Percentiles rank a stretch among this genome's conserved stretches.
Conservation (phyloP, 2,797 vertebrate genomes). For the Brotogeris chrysoptera region DNA sequence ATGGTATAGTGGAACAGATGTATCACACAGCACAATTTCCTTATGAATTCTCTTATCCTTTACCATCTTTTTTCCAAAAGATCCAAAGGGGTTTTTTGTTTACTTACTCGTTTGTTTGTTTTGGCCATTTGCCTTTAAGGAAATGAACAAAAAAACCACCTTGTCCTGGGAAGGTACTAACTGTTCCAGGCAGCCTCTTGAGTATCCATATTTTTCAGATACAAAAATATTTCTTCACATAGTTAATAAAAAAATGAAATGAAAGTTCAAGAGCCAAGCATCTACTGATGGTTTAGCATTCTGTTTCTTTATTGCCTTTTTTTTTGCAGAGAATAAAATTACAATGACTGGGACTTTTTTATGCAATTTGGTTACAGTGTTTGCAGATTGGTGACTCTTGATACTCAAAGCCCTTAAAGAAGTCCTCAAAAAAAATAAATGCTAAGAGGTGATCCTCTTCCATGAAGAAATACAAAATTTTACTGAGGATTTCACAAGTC, state of each 20-base stretch:
- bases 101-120: background rate
- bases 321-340: background rate
- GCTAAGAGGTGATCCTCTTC: background rate
- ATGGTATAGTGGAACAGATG: background rate
- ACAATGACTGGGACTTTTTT: rapidly evolving
- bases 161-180: background rate
- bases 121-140: background rate
- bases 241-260: background rate
- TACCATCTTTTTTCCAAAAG: rapidly evolving
- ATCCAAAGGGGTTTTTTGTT: background rate
- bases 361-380: background rate
- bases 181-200: background rate
- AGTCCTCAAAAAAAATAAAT: background rate
- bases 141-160: background rate
- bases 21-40: background rate
- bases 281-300: background rate
- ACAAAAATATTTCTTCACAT: background rate
- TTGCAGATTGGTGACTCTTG: background rate
- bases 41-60: background rate
- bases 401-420: background rate
- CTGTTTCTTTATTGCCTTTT: background rate
- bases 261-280: background rate
- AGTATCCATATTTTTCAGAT: background rate
- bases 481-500: background rate
- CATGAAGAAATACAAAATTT: background rate